Evolutionary conservation across 2,888 invertebrate genomes (phyloP), one percentile per base, ranked within the genome.

Genomic region (Amaurobius ferox): DNA sequence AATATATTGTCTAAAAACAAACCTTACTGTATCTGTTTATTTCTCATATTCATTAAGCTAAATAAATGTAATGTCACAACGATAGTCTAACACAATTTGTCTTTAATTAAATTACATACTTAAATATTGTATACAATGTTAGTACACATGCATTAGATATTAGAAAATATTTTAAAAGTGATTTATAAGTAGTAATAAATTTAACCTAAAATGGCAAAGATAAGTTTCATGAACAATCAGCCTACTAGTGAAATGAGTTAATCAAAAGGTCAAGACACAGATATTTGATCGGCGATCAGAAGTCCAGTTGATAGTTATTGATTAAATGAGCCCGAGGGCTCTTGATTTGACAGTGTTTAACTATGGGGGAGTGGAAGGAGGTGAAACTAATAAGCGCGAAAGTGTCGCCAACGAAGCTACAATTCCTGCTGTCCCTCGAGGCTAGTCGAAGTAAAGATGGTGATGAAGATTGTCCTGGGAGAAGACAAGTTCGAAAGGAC

Each of bases 331-430:
- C 79, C 79, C 32, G 71, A 71, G 71, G 81, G 70, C 35, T 68
- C 61, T 26, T 73, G 44, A 67, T 16, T 26, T 28, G 48, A 71
- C n/a, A 13, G 26, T 23, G 64, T 44, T 66, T 79, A 62, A n/a
- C n/a, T n/a, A n/a, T 48, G 64, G 13, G n/a, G 71, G n/a, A 9
- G 68, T 26, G 39, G 11, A n/a, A n/a, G n/a, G n/a, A 32, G 64
- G 67, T 29, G 72, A 64, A 62, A 39, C 77, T 83, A 83, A 83
- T 83, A 83, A 83, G 83, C 83, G 77, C 64, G 83, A 83, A 83
- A 77, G 76, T 48, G 62, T 29, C 76, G 35, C 40, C 73, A 48
- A 74, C 64, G 83, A 76, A 77, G 83, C 71, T 66, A 83, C 83
- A 70, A 83, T 83, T 83, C 5, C 35, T 35, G 9, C 6, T 9